A percentile compares a stretch with the other conserved stretches of the same genome.
phyloP scores from a whole-genome alignment of 2,888 invertebrate genomes.

The Melanophora roralis region DNA sequence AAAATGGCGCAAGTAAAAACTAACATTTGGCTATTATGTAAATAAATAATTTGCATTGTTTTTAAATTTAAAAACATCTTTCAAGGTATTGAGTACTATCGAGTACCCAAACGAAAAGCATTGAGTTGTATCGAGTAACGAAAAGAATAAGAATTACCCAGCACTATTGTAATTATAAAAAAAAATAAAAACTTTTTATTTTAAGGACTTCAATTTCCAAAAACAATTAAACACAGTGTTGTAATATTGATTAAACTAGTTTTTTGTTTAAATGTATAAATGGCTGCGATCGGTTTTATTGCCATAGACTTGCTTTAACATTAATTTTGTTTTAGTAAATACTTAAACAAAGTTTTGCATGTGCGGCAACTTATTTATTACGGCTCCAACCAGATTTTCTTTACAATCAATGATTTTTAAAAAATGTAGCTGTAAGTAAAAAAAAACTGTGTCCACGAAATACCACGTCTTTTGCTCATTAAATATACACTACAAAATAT shows the following conservation, averaged over 20 bases:
- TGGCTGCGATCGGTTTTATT: background rate
- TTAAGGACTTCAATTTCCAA: background rate
- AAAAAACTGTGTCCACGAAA: conserved; percentile 21
- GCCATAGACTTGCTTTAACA: background rate
- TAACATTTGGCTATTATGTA: no score
- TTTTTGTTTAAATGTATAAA: background rate
- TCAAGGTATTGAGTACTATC: no score
- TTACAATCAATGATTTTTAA: no score
- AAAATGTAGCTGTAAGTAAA: background rate
- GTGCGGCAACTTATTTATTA: conserved; percentile 1
- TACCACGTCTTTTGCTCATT: background rate
- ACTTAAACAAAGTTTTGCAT: conserved; percentile 30
- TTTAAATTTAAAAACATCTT: no score
- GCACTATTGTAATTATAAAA: no score
- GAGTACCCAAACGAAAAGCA: no score
- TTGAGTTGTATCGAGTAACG: no score
- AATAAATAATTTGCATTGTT: no score
- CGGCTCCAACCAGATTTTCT: conserved; percentile 30
- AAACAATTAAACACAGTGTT: background rate
- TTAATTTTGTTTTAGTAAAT: conserved; percentile 4
- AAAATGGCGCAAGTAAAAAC: no score
- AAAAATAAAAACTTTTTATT: background rate
- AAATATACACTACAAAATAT: conserved; percentile 14
- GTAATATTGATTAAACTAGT: conserved; percentile 32
- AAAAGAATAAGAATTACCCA: no score